Evolutionary conservation across 1,140 invertebrate species (phyloP), one percentile per base, ranked within the genome.

Genomic region (Oscheius sp.): DNA sequence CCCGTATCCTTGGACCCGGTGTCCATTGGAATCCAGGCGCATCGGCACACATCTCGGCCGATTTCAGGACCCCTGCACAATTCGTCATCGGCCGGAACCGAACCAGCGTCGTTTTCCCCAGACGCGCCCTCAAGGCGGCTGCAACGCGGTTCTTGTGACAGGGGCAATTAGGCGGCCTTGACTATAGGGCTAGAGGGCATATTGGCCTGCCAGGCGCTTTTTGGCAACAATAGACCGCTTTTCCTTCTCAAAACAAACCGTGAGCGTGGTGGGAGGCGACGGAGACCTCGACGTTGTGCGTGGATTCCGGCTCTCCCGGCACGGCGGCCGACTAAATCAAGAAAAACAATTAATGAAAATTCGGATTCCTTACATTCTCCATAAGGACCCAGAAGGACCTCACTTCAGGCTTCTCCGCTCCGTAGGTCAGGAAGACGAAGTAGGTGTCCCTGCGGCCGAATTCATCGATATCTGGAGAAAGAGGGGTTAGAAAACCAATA

Each of bases 231-330:
- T n/a, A n/a, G n/a, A n/a, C n/a, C n/a, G n/a, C n/a, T n/a, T n/a
- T n/a, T n/a, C n/a, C n/a, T n/a, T n/a, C n/a, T n/a, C n/a, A n/a
- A 29, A 20, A 61, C 42, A 28, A 23, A 77, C 81, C 81, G 58
- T 83, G 81, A 20, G 80, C 80, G 62, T 84, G 77, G 64, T 83
- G 81, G n/a, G 82, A 81, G 1, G 81, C 81, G 0, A 84, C 82
- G n/a, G 79, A 77, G 7, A 83, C 46, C 62, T 83, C 81, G 20
- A 83, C 55, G 46, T 49, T 77, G 36, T 75, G 81, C 15, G 31
- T 61, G 15, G 42, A 67, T 31, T 76, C 62, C 13, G 71, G 49
- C 32, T 78, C 59, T 34, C 15, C 55, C 7, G 72, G 38, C 10
- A 70, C 64, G 3, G 38, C 64, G 23, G 79, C 68, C n/a, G 23